Evolutionary conservation across 2,888 invertebrate species (phyloP).

Genomic region (Bellardia bayeri): DNA sequence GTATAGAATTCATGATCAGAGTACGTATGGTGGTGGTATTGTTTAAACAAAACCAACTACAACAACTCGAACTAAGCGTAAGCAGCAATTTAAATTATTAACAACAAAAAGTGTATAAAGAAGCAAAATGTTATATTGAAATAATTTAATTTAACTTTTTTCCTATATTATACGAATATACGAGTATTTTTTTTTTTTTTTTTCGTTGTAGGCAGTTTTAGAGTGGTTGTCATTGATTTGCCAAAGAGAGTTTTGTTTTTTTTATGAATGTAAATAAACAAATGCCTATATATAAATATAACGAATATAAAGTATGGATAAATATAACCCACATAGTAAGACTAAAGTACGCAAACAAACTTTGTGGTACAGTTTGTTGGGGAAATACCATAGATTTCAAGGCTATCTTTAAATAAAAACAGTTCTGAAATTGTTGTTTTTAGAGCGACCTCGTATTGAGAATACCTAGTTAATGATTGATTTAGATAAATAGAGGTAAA

Average conservation of each 20-base stretch:
- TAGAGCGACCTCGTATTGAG: neutral
- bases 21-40: neutral
- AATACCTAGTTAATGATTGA: no score
- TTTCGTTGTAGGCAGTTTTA: slow-evolving; percentile 33
- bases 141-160: slow-evolving; percentile 23
- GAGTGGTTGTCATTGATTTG: slow-evolving; percentile 65
- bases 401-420: neutral
- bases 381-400: neutral
- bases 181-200: neutral
- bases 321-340: slow-evolving; percentile 49
- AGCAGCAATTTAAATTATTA: slow-evolving; percentile 38
- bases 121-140: slow-evolving; percentile 47
- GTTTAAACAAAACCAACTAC: slow-evolving; percentile 21
- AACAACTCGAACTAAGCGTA: slow-evolving; percentile 12
- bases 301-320: slow-evolving; percentile 24
- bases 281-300: slow-evolving; percentile 2
- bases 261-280: slow-evolving; percentile 39
- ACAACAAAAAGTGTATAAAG: slow-evolving; percentile 8
- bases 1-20: slow-evolving; percentile 26
- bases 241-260: slow-evolving; percentile 42
- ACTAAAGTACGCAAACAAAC: slow-evolving; percentile 18
- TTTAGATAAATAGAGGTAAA: no score
- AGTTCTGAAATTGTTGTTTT: neutral
- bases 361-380: slow-evolving; percentile 21
- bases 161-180: slow-evolving; percentile 1